Percentiles rank a stretch among this genome's conserved stretches.
These are phyloP conservation scores for Geococcyx californianus DNA, from an alignment of 2,113 vertebrate species.

Conservation along the genomic window DNA sequence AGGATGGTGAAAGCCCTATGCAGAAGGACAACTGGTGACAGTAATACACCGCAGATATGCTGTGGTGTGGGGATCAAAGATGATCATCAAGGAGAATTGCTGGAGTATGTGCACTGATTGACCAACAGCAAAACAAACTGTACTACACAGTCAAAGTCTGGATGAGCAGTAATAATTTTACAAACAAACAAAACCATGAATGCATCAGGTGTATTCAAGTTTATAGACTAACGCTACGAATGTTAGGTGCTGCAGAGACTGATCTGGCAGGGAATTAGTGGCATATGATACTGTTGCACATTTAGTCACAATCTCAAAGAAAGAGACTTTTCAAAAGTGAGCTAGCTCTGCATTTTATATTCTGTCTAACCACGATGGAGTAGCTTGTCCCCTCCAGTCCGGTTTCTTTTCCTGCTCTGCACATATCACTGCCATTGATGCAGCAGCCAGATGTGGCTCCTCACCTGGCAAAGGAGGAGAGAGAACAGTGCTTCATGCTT, in stretches of 20 bases:
- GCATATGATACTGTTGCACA: not conserved
- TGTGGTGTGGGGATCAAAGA: not conserved
- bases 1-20: not conserved
- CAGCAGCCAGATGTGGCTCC: not conserved
- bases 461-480: not conserved
- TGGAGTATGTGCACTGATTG: not conserved
- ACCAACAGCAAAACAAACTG: not conserved
- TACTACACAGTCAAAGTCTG: not conserved
- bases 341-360: not conserved
- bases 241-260: not conserved
- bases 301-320: not conserved
- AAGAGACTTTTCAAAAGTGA: not conserved
- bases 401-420: not conserved
- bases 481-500: not conserved
- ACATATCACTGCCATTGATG: accelerated
- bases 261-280: not conserved
- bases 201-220: not conserved
- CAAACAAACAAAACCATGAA: not conserved
- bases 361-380: not conserved
- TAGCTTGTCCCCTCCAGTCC: not conserved
- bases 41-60: not conserved
- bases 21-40: not conserved
- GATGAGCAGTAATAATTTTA: not conserved
- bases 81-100: not conserved
- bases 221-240: not conserved